Conservation (phyloP, 2,797 vertebrate species). For the Neostethus bicornis region DNA sequence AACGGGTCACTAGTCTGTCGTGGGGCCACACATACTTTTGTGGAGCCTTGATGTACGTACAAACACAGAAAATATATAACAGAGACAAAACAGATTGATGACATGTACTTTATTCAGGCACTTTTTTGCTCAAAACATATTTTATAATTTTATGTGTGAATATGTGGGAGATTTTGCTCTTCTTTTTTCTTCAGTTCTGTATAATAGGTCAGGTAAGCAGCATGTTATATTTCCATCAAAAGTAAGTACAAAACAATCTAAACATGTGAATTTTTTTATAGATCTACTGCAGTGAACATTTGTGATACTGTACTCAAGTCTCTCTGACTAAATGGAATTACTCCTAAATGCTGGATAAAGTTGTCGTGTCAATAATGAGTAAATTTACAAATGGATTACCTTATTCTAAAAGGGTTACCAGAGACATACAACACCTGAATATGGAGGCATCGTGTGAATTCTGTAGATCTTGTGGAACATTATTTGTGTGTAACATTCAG, state of each 20-base stretch:
- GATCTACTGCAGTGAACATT: too few relatives aligned
- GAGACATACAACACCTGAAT: slow-evolving; percentile 40
- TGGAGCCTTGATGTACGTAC: too few relatives aligned
- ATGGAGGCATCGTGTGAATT: slow-evolving; percentile 50
- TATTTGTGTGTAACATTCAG: slow-evolving; percentile 53
- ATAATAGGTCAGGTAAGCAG: slow-evolving; percentile 33
- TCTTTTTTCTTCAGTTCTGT: slow-evolving; percentile 36
- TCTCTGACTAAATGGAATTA: slow-evolving; percentile 51
- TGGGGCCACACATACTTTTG: too few relatives aligned
- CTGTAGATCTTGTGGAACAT: slow-evolving; percentile 42
- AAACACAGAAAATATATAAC: too few relatives aligned
- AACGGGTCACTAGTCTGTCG: too few relatives aligned
- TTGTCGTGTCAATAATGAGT: slow-evolving; percentile 28
- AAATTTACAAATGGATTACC: slow-evolving; percentile 29
- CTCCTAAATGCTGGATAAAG: slow-evolving; percentile 39
- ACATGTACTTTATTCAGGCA: slow-evolving; percentile 82
- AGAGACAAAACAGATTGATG: slow-evolving; percentile 41
- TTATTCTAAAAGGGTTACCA: slow-evolving; percentile 37
- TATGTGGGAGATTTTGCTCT: slow-evolving; percentile 37
- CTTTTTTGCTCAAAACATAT: slow-evolving; percentile 75
- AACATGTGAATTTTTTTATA: slow-evolving; percentile 60
- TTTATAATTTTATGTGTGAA: slow-evolving; percentile 45
- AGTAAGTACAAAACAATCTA: slow-evolving; percentile 50
- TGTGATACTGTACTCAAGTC: slow-evolving; percentile 56
- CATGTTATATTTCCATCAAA: slow-evolving; percentile 35